Base-by-base conservation (phyloP, 1,140 invertebrate genomes). In the Diachasmimorpha longicaudata region DNA sequence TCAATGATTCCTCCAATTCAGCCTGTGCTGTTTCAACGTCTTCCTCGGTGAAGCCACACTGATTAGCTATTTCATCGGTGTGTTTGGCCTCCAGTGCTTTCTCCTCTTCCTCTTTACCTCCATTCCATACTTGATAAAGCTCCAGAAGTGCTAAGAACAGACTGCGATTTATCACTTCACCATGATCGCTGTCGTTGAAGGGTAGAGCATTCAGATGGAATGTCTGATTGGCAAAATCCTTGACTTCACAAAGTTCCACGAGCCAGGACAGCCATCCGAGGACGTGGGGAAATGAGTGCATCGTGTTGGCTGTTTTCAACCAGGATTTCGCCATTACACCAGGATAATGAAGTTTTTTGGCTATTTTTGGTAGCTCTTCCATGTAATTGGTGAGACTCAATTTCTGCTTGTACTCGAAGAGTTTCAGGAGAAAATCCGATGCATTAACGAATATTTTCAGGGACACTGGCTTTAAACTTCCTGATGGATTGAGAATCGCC, bases 251-350 rank as follows among this genome's bases (percentile, higher is more conserved):
- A 55, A 90, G 74, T 77, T 90, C 89, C n/a, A 91, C 81, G 4
- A 92, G 80, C 85, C 91, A 92, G 4, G 86, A 86, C 10, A 92
- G 82, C 85, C 91, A 90, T 0, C 88, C 91, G 0, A 92, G 80
- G 58, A 91, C 90, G 58, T 91, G 86, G 8, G 90, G 91, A 81
- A 89, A 92, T 4, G 90, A 89, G 81, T 92, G 91, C 77, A 89
- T 85, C 0, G 90, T 88, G 82, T 91, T 92, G 42, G 91, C 91
- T 0, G 91, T 90, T 79, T 89, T 90, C 72, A 92, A 82, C 91
- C 91, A 92, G 0, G 91, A 91, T 82, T 91, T 91, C 73, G 88
- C 88, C 42, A 92, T 85, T 2, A 85, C 76, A 46, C 90, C 90
- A 11, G 90, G 90, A 85, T 92, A 92, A 75, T 90, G 84, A 66